Percentiles rank a stretch among this genome's conserved stretches.
Conservation (phyloP, 2,113 vertebrate genomes). For the Eulemur rufifrons region DNA sequence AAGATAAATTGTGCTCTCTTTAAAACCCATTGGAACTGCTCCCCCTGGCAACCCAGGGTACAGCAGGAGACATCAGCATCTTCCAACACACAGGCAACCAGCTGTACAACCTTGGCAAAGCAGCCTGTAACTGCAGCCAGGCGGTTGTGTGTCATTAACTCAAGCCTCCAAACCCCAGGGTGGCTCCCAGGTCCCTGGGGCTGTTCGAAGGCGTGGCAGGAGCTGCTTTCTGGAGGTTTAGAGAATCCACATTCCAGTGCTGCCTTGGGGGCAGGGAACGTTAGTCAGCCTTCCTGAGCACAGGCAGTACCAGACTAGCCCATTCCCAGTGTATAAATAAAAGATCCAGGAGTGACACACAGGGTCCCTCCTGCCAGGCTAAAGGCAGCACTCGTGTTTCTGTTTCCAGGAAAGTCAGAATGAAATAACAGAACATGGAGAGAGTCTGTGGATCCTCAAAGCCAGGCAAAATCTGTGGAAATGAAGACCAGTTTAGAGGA, state of each 20-base stretch:
- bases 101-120: slow-evolving; percentile 61
- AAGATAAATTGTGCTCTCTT: slow-evolving; percentile 73
- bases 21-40: slow-evolving; percentile 50
- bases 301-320: slow-evolving; percentile 48
- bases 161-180: slow-evolving; percentile 46
- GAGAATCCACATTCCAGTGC: slow-evolving; percentile 17
- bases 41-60: slow-evolving; percentile 48
- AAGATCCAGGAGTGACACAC: slow-evolving; percentile 10
- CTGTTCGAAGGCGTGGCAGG: not conserved
- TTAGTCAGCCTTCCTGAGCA: slow-evolving; percentile 47
- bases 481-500: not conserved
- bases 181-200: not conserved
- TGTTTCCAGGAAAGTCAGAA: slow-evolving; percentile 56
- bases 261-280: not conserved
- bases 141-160: slow-evolving; percentile 46
- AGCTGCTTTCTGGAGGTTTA: slow-evolving; percentile 30
- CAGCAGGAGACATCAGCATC: slow-evolving; percentile 54
- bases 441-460: not conserved
- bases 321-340: slow-evolving; percentile 42
- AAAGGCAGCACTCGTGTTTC: not conserved
- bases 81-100: slow-evolving; percentile 65
- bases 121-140: slow-evolving; percentile 1
- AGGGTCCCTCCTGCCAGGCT: slow-evolving; percentile 20
- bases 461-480: not conserved
- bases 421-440: slow-evolving; percentile 43